These are phyloP conservation scores for Barypeithes pellucidus DNA, from an alignment of 2,888 invertebrate genomes.

Conservation along the genomic window DNA sequence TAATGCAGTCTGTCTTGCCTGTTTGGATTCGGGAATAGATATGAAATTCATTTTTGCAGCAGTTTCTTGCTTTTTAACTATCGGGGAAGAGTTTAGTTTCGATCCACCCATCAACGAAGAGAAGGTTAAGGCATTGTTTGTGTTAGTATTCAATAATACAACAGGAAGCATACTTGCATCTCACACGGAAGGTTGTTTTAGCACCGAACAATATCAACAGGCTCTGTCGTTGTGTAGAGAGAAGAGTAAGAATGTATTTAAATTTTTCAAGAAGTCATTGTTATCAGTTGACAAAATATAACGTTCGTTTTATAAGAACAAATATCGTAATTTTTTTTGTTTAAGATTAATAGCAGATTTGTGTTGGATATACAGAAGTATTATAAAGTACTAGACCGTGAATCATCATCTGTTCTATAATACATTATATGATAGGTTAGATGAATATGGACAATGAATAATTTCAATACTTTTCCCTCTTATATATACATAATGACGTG, in stretches of 20 bases:
- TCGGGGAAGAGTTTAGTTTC: conserved; percentile 72
- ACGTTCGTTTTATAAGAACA: neutral
- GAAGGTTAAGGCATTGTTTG: conserved; percentile 77
- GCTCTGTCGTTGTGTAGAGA: conserved; percentile 78
- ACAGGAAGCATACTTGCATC: conserved; percentile 74
- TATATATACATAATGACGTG: too few relatives aligned
- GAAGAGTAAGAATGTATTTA: conserved; percentile 80
- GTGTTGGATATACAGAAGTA: too few relatives aligned
- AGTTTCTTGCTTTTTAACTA: conserved; percentile 81
- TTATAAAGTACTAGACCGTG: too few relatives aligned
- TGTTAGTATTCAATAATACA: conserved; percentile 83
- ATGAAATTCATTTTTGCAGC: conserved; percentile 89
- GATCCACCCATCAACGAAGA: conserved; percentile 68
- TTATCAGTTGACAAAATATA: conserved; percentile 21
- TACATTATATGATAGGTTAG: too few relatives aligned
- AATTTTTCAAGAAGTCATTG: conserved; percentile 77
- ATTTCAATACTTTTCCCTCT: too few relatives aligned
- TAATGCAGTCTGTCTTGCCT: conserved; percentile 87
- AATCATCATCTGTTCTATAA: too few relatives aligned
- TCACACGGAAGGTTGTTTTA: conserved; percentile 81
- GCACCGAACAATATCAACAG: conserved; percentile 78
- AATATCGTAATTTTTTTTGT: too few relatives aligned
- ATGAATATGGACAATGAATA: too few relatives aligned
- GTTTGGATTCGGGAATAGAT: conserved; percentile 87
- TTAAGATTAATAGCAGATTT: too few relatives aligned